Percentiles rank a stretch among this genome's conserved stretches.
Conservation (phyloP, 2,797 vertebrate species). For the Geotria australis region DNA sequence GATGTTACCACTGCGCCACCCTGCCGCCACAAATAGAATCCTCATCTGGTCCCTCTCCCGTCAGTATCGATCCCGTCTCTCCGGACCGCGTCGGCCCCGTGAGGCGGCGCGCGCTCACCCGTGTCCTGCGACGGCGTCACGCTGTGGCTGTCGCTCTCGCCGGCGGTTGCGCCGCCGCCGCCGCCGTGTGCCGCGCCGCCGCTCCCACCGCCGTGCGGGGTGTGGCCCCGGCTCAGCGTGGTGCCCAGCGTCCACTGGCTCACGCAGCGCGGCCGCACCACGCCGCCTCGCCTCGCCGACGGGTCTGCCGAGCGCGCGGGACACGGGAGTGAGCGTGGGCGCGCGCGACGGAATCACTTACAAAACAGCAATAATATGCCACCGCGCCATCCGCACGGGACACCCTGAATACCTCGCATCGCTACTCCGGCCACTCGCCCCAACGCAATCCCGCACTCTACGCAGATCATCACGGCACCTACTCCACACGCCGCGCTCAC, state of each 20-base stretch:
- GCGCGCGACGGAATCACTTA: background rate
- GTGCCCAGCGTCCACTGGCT: constrained; percentile 94
- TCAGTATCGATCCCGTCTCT: too few species aligned
- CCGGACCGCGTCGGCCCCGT: too few species aligned
- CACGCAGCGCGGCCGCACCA: constrained; percentile 29
- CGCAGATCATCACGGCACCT: too few species aligned
- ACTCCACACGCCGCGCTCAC: too few species aligned
- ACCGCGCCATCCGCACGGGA: too few species aligned
- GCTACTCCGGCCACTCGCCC: too few species aligned
- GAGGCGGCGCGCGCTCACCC: constrained; percentile 13
- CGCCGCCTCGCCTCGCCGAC: constrained; percentile 4
- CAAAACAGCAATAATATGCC: too few species aligned
- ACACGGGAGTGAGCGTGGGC: background rate
- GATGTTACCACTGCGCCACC: too few species aligned
- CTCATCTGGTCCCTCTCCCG: too few species aligned
- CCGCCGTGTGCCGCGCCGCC: constrained; percentile 77
- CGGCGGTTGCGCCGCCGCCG: constrained; percentile 86
- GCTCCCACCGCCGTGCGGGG: constrained; percentile 79
- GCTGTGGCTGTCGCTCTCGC: constrained; percentile 92
- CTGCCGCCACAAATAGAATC: too few species aligned
- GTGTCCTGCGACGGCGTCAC: constrained; percentile 96
- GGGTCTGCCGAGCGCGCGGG: constrained; percentile 5
- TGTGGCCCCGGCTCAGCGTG: constrained; percentile 66
- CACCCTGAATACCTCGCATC: too few species aligned
- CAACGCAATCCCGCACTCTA: too few species aligned